phyloP scores from a whole-genome alignment of 1,140 invertebrate species.

The Caenorhabditis remanei region DNA sequence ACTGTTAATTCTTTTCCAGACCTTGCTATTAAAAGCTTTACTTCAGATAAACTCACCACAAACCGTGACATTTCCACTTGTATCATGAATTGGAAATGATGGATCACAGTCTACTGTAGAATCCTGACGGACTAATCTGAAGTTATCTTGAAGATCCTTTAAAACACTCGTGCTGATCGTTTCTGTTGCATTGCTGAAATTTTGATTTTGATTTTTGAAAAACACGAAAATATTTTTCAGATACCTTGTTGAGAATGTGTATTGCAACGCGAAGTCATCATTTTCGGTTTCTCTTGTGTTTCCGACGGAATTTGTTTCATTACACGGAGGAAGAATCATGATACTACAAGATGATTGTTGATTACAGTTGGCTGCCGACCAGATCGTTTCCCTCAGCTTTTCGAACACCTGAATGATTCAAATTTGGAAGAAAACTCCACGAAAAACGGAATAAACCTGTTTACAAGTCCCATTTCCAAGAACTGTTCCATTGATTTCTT shows the following conservation, averaged over 20 bases:
- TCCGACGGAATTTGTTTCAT: not conserved
- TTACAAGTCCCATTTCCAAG: not conserved
- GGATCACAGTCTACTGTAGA: conserved; percentile 19
- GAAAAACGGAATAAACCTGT: not conserved
- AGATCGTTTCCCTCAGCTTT: not conserved
- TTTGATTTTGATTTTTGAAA: not conserved
- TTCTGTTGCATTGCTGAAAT: not conserved
- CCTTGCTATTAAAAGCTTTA: too few species aligned
- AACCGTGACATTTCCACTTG: not conserved
- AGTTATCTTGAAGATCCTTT: not conserved
- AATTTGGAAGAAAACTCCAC: too few species aligned
- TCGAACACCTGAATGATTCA: too few species aligned
- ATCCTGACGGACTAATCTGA: conserved; percentile 15
- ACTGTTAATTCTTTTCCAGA: too few species aligned
- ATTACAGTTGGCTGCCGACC: not conserved
- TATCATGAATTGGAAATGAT: conserved; percentile 16
- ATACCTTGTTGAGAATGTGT: conserved; percentile 13
- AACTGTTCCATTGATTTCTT: conserved; percentile 25
- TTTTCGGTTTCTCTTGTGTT: not conserved
- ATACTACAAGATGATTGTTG: not conserved
- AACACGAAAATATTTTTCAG: not conserved
- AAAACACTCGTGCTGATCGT: not conserved
- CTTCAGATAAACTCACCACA: conserved; percentile 28
- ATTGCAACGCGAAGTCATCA: not conserved
- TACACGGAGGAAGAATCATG: not conserved